Percentiles rank a stretch among this genome's conserved stretches.
Conservation (phyloP, 2,113 vertebrate genomes). For the Hippocampus mohnikei region DNA sequence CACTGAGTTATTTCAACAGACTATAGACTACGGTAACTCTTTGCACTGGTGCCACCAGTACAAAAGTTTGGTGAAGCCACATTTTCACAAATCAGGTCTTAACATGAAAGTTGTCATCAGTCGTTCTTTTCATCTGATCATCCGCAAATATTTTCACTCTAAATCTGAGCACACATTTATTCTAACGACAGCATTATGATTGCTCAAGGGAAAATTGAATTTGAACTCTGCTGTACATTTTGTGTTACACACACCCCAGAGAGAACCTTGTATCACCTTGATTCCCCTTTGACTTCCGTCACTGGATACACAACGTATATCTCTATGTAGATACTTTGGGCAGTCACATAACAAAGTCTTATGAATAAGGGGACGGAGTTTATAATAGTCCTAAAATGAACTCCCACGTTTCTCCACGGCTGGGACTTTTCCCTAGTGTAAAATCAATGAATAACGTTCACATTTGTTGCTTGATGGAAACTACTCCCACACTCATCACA, state of each 20-base stretch:
- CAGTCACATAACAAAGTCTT: not conserved
- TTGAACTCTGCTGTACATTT: not conserved
- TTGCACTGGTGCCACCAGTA: no score
- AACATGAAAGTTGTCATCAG: no score
- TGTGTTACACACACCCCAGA: not conserved
- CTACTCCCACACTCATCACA: constrained; percentile 4
- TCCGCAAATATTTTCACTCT: no score
- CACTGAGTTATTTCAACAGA: no score
- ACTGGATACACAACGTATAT: not conserved
- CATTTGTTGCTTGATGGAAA: constrained; percentile 1
- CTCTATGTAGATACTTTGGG: no score
- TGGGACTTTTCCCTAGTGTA: not conserved
- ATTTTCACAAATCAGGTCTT: no score
- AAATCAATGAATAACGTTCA: not conserved
- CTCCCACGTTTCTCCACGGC: not conserved
- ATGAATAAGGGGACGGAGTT: not conserved
- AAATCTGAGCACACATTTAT: no score
- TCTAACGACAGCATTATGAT: not conserved
- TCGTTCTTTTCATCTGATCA: no score
- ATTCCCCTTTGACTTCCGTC: not conserved
- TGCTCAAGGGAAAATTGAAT: not conserved
- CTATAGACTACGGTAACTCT: no score
- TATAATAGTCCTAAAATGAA: not conserved
- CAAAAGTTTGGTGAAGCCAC: no score
- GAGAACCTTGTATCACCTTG: not conserved